phyloP scores from a whole-genome alignment of 2,888 invertebrate species.

The Eucriotettix oculatus region DNA sequence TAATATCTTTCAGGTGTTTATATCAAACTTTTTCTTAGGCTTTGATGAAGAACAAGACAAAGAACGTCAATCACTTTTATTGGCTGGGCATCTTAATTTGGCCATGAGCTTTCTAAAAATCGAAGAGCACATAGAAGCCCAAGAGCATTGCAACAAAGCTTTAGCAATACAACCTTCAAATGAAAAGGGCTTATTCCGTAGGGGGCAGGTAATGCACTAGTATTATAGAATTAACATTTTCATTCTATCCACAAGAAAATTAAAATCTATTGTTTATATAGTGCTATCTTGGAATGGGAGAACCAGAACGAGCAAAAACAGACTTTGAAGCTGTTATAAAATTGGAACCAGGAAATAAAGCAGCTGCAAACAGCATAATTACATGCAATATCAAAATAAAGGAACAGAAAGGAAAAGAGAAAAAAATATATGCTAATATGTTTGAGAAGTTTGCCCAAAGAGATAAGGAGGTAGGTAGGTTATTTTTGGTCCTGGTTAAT shows the following conservation, averaged over 20 bases:
- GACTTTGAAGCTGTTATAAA: slow-evolving; percentile 64
- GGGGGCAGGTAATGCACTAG: slow-evolving; percentile 44
- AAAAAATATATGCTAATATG: slow-evolving; percentile 83
- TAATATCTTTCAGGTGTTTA: too few relatives aligned
- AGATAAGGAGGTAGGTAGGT: slow-evolving; percentile 49
- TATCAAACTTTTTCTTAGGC: slow-evolving; percentile 1
- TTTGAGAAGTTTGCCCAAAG: slow-evolving; percentile 79
- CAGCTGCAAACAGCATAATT: slow-evolving; percentile 61
- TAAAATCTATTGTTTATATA: slow-evolving; percentile 16
- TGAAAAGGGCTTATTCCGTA: slow-evolving; percentile 78
- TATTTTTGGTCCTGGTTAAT: background rate
- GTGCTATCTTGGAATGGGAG: slow-evolving; percentile 56
- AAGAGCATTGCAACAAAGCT: slow-evolving; percentile 58
- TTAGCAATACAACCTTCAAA: slow-evolving; percentile 56
- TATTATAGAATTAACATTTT: background rate
- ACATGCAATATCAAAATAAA: slow-evolving; percentile 57
- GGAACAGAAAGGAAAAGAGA: slow-evolving; percentile 63
- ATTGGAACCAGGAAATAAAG: slow-evolving; percentile 72
- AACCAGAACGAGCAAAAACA: slow-evolving; percentile 55
- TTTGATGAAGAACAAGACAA: slow-evolving; percentile 23
- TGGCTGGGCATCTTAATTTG: slow-evolving; percentile 64
- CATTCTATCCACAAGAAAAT: background rate
- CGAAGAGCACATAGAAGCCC: slow-evolving; percentile 52
- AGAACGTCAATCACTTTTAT: slow-evolving; percentile 36
- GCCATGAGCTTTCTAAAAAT: slow-evolving; percentile 65